Evolutionary conservation across 2,797 vertebrate species (phyloP), one percentile per base, ranked within the genome.

Genomic region (Epinephelus coioides): DNA sequence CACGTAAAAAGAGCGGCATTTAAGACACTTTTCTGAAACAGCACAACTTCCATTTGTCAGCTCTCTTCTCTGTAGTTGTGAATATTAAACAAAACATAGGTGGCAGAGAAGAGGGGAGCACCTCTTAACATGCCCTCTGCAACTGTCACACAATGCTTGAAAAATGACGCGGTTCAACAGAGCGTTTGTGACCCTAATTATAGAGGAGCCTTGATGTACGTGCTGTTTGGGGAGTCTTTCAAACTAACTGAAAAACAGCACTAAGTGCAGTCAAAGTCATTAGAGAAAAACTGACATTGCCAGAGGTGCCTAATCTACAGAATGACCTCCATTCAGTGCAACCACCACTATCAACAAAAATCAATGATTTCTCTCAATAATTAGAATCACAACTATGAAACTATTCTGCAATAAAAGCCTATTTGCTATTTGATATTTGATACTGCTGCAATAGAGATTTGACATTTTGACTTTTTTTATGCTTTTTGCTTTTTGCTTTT

Each of bases 151-250:
- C 78, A 82, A 82, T 51, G 55, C 65, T 73, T 89, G 88, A 83
- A 86, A 88, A 89, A 91, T 90, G 23, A 84, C 54, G 79, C 47
- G 78, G 72, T 86, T 87, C 88, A 86, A 76, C 66, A 63, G 83
- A 90, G 84, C 72, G 60, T 79, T 74, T 79, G 62, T 88, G 82
- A 89, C 86, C 88, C 81, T 88, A 85, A 91, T 90, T 87, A 85
- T 10, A 70, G 66, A 57, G 65, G 69, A 69, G 81, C 47, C 27
- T 25, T 53, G 51, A 73, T 60, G 76, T 83, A 73, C 70, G 50
- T 81, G 82, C 51, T 74, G 76, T 81, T 77, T 23, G 54, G 55
- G 53, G 61, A 77, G 85, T 88, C 82, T 86, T 92, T 88, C 73
- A 90, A 90, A 86, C 74, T 88, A 86, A 64, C 53, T 10, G 51